Evolutionary conservation across 2,797 vertebrate species (phyloP).

Genomic region (Acipenser oxyrinchus): DNA sequence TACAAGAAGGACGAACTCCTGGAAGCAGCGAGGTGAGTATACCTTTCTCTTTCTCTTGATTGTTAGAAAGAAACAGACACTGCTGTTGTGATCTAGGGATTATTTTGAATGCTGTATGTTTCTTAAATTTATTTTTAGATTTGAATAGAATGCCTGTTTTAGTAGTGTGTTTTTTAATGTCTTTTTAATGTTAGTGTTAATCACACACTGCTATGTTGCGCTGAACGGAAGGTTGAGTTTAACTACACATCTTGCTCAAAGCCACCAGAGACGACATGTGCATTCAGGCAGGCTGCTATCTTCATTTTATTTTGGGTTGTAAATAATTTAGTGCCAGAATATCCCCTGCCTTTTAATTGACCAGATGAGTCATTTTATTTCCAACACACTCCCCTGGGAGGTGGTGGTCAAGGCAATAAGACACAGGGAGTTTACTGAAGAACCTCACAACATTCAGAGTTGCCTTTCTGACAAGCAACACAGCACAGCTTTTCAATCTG

Average conservation of each 20-base stretch:
- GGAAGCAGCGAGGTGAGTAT: constrained; percentile 97
- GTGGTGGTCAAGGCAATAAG: constrained; percentile 2
- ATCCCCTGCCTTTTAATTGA: constrained; percentile 20
- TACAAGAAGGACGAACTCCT: constrained; percentile 99
- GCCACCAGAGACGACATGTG: constrained; percentile 35
- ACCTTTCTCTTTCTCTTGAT: constrained; percentile 1
- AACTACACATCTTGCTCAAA: constrained; percentile 38
- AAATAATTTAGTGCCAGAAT: constrained; percentile 25
- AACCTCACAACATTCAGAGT: background rate
- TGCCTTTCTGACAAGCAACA: too few species aligned
- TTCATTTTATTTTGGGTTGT: constrained; percentile 23
- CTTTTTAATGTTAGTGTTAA: background rate
- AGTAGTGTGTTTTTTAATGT: too few species aligned
- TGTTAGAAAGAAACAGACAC: too few species aligned
- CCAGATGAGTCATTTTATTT: constrained; percentile 20
- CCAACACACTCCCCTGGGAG: constrained; percentile 26
- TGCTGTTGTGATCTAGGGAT: too few species aligned
- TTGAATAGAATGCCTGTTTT: too few species aligned
- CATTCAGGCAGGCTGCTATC: constrained; percentile 21
- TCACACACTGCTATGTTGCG: constrained; percentile 2
- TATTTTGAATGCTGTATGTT: too few species aligned
- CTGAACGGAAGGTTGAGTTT: background rate
- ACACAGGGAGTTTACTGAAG: background rate
- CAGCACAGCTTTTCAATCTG: too few species aligned
- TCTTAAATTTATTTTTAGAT: too few species aligned